Evolutionary conservation across 2,113 vertebrate genomes (phyloP).

Genomic region (Oncorhynchus clarkii): DNA sequence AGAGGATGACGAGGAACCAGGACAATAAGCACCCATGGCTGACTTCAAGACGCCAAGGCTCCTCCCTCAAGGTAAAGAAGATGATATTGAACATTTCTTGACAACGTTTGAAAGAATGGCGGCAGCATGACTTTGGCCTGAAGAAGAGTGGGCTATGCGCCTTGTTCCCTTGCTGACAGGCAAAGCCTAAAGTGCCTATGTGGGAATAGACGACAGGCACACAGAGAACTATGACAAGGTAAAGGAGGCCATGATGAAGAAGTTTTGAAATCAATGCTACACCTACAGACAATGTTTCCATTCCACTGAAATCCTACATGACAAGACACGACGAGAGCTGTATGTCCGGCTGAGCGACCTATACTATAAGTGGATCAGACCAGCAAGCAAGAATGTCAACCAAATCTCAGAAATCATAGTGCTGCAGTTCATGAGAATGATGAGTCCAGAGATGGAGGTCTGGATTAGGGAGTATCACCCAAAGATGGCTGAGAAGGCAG

Average conservation of each 20-base stretch:
- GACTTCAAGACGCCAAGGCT: too few species aligned
- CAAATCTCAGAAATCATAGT: background rate
- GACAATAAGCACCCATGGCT: too few species aligned
- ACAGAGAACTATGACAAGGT: slow-evolving; percentile 1
- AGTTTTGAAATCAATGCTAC: slow-evolving; percentile 4
- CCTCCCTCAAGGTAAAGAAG: background rate
- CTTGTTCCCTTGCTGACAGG: slow-evolving; percentile 18
- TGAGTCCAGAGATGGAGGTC: background rate
- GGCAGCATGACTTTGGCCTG: too few species aligned
- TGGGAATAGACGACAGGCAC: background rate
- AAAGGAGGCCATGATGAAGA: slow-evolving; percentile 1
- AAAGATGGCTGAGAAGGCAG: slow-evolving; percentile 11
- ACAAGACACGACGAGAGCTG: background rate
- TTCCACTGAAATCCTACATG: background rate
- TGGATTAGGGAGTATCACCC: slow-evolving; percentile 19
- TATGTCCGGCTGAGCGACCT: background rate
- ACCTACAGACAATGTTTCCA: background rate
- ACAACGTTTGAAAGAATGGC: slow-evolving; percentile 25
- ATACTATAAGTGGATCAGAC: slow-evolving; percentile 13
- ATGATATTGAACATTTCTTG: slow-evolving; percentile 19
- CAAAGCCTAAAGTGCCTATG: slow-evolving; percentile 2
- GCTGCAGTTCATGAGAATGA: slow-evolving; percentile 17
- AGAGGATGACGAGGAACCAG: too few species aligned
- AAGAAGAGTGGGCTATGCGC: background rate
- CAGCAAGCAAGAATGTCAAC: background rate